Conservation (phyloP, 2,797 vertebrate species). For the Cetoscarus ocellatus region DNA sequence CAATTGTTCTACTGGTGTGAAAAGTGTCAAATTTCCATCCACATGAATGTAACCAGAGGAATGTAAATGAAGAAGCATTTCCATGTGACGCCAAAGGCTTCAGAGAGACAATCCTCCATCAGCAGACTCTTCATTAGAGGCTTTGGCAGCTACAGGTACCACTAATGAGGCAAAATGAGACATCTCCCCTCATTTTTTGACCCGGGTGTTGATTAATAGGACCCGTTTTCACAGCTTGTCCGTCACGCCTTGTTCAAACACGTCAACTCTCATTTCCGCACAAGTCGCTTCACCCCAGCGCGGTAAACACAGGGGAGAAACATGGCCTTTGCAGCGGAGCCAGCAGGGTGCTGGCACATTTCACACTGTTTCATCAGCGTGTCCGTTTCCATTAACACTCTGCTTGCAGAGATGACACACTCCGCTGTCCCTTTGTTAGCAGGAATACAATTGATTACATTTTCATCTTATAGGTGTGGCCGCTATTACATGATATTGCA, state of each 20-base stretch:
- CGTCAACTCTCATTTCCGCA: constrained; percentile 55
- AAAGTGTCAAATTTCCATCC: constrained; percentile 3
- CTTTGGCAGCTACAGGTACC: constrained; percentile 21
- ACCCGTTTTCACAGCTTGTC: constrained; percentile 35
- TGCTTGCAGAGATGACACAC: constrained; percentile 45
- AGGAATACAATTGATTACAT: constrained; percentile 31
- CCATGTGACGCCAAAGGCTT: background rate
- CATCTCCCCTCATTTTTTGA: constrained; percentile 33
- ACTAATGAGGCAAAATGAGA: constrained; percentile 53
- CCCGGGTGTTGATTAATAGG: constrained; percentile 37
- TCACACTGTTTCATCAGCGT: constrained; percentile 72
- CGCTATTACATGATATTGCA: constrained; percentile 53
- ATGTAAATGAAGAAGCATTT: background rate
- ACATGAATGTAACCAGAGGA: constrained; percentile 4
- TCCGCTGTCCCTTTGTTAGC: constrained; percentile 23
- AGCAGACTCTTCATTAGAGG: constrained; percentile 6
- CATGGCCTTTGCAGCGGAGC: constrained; percentile 27
- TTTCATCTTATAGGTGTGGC: constrained; percentile 6
- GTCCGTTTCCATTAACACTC: constrained; percentile 56
- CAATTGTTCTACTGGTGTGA: constrained; percentile 16
- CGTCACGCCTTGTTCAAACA: constrained; percentile 47
- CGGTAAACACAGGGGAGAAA: constrained; percentile 41
- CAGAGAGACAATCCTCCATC: constrained; percentile 15
- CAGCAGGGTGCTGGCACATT: constrained; percentile 53
- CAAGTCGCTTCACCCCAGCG: constrained; percentile 33